Evolutionary conservation across 2,888 invertebrate species (phyloP).

Genomic region (Heliothis peltigera): DNA sequence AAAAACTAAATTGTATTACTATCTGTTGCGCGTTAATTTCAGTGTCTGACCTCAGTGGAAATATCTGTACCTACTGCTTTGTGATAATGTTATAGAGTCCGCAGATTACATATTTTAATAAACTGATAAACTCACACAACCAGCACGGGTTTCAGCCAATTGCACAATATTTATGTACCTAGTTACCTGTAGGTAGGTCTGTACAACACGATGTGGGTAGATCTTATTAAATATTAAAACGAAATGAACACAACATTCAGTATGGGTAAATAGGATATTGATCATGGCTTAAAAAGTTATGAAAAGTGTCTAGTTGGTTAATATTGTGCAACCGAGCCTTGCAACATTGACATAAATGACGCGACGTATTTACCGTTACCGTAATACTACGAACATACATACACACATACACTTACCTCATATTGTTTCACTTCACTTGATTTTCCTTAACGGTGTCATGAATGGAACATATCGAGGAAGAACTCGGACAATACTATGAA

Average conservation of each 20-base stretch:
- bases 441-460: slow-evolving; percentile 39
- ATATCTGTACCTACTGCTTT: no score
- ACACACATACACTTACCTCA: slow-evolving; percentile 1
- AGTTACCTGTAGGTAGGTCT: not conserved
- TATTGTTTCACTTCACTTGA: slow-evolving; percentile 5
- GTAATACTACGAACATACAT: not conserved
- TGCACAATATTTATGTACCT: slow-evolving; percentile 2
- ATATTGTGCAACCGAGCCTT: not conserved
- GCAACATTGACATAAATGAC: slow-evolving; percentile 10
- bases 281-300: not conserved
- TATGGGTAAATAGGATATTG: not conserved
- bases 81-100: no score
- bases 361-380: not conserved
- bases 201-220: not conserved
- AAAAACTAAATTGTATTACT: not conserved
- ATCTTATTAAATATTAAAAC: not conserved
- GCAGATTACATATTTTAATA: not conserved
- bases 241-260: not conserved
- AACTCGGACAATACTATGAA: slow-evolving; percentile 1
- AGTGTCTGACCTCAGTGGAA: no score
- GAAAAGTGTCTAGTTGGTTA: not conserved
- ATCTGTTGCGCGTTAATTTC: no score
- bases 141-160: not conserved
- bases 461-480: slow-evolving; percentile 28
- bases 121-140: not conserved